Percentiles rank a stretch among this genome's conserved stretches.
These are phyloP conservation scores for Drosophila dives DNA, from an alignment of 2,888 invertebrate genomes.

Conservation along the genomic window DNA sequence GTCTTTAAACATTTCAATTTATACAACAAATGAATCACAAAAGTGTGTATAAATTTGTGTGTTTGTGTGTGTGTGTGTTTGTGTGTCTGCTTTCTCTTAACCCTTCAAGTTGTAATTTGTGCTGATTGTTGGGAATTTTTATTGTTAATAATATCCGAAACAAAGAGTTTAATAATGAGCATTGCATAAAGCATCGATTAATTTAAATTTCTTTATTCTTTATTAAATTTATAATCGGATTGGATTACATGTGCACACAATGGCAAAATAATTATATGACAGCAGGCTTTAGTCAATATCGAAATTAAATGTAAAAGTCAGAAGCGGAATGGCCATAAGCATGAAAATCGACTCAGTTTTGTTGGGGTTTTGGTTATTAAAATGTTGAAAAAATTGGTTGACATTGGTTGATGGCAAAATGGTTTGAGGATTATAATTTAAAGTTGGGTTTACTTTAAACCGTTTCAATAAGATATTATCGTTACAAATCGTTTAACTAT, in stretches of 20 bases:
- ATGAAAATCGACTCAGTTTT: not conserved
- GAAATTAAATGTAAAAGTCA: conserved; percentile 1
- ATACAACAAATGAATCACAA: conserved; percentile 27
- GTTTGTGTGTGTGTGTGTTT: not conserved
- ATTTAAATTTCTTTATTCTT: conserved; percentile 2
- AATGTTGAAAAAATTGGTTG: not conserved
- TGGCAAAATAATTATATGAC: not conserved
- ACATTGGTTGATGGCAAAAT: not conserved
- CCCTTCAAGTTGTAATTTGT: conserved; percentile 7
- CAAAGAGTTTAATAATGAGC: not conserved
- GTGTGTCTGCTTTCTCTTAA: not conserved
- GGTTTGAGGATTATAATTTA: not conserved
- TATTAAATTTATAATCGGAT: conserved; percentile 13
- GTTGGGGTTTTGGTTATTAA: not conserved
- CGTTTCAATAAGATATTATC: not conserved
- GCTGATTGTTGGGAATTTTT: not conserved
- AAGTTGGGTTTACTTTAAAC: not conserved
- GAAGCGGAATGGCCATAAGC: not conserved
- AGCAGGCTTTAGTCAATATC: not conserved
- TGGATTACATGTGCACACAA: conserved; percentile 3
- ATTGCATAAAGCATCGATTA: conserved; percentile 3
- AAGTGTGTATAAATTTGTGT: not conserved
- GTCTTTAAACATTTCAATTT: conserved; percentile 39
- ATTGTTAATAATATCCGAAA: conserved; percentile 2
- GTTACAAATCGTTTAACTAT: not conserved